Evolutionary conservation across 1,140 invertebrate species (phyloP), one percentile per base, ranked within the genome.

Genomic region (Himalopsyche phryganea): DNA sequence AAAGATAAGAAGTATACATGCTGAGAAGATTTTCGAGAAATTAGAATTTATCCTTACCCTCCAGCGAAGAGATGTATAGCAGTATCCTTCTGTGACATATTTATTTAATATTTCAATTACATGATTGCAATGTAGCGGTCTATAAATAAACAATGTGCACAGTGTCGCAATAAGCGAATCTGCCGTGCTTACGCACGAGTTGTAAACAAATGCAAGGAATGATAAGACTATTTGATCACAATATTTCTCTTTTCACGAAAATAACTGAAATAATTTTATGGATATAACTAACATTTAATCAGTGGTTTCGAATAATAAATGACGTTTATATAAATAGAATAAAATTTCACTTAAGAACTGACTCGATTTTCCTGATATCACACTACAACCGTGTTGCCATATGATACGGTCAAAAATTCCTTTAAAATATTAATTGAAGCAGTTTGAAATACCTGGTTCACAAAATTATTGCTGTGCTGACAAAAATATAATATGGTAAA

Each of bases 1-100:
- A 61, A 64, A 55, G 63, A 65, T 56, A 63, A 61, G 23, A 59
- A 60, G 63, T 68, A 64, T 66, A 64, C 56, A 66, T 28, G 50
- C 45, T 33, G 40, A 65, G 23, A 38, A n/a, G 20, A 41, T 35
- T 42, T 35, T 28, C 4, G 14, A 56, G 38, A 41, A 51, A 47
- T 50, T 51, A 23, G 28, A 42, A 47, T 38, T 4, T 59, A 51
- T 62, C 74, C 86, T 82, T 80, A 92, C 90, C 90, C 90, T 81
- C 90, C 90, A 71, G 89, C 89, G 64, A 92, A 80, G 66, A 93
- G 83, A 78, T 93, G 90, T 76, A 92, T 90, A 55, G 90, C 80
- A 63, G 89, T 89, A 78, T 92, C 89, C 73, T 82, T 81, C 77
- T 86, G 83, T 79, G 83, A 83, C 85, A 86, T 87, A 50, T 57